phyloP scores from a whole-genome alignment of 2,888 invertebrate genomes.

The Druceiella hillmani region DNA sequence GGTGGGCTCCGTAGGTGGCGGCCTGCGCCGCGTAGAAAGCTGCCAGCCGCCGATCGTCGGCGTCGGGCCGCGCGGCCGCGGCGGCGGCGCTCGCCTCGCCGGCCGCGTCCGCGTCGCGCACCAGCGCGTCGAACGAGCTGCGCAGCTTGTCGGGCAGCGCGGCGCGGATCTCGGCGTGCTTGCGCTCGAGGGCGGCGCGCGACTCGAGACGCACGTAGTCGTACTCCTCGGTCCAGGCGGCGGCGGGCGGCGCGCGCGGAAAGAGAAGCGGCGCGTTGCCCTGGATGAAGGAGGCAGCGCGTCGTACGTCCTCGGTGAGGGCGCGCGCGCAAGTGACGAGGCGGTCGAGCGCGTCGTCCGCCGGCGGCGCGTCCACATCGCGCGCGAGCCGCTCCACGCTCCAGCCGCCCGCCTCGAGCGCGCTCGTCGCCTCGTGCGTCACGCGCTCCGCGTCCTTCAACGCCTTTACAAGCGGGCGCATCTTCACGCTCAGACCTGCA shows the following conservation, averaged over 20 bases:
- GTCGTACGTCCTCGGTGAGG: slow-evolving; percentile 83
- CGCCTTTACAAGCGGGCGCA: slow-evolving; percentile 74
- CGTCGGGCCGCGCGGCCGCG: slow-evolving; percentile 54
- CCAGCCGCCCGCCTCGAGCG: slow-evolving; percentile 75
- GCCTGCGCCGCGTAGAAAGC: slow-evolving; percentile 86
- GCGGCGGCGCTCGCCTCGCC: slow-evolving; percentile 50
- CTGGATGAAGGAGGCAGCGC: slow-evolving; percentile 86
- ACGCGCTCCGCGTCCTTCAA: slow-evolving; percentile 74
- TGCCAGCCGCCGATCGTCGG: slow-evolving; percentile 78
- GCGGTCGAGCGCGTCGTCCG: slow-evolving; percentile 79
- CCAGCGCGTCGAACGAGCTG: slow-evolving; percentile 69
- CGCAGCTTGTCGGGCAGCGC: slow-evolving; percentile 67
- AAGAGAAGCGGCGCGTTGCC: slow-evolving; percentile 76
- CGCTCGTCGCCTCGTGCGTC: slow-evolving; percentile 70
- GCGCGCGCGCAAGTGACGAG: slow-evolving; percentile 82
- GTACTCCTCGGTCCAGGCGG: slow-evolving; percentile 77
- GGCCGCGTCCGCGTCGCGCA: slow-evolving; percentile 65
- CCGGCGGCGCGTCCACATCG: slow-evolving; percentile 41
- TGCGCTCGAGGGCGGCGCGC: slow-evolving; percentile 62
- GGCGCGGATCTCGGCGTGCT: slow-evolving; percentile 68
- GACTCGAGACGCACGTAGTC: slow-evolving; percentile 87
- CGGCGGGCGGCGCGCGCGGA: slow-evolving; percentile 50
- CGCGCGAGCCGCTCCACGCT: slow-evolving; percentile 59
- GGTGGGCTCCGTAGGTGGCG: slow-evolving; percentile 75
- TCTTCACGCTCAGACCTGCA: slow-evolving; percentile 59